A percentile compares a stretch with the other conserved stretches of the same genome.
phyloP scores from a whole-genome alignment of 2,888 invertebrate genomes.

The Ephialtes manifestator region DNA sequence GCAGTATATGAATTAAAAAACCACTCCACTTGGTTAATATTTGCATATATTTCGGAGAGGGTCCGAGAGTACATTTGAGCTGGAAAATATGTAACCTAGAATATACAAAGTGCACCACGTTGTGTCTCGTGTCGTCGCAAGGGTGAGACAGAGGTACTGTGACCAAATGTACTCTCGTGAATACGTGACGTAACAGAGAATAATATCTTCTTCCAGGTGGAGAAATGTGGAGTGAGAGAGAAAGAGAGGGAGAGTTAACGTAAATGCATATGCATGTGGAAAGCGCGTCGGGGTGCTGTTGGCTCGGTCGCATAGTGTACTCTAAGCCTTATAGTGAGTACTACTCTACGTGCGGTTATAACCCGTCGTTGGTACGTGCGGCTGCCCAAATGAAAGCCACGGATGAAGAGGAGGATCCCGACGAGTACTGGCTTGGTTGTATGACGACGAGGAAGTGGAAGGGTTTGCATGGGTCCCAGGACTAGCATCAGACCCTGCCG shows the following conservation, averaged over 20 bases:
- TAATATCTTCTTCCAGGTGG: slow-evolving; percentile 42
- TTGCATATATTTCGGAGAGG: not conserved
- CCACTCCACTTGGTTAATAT: slow-evolving; percentile 4
- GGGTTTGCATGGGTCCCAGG: slow-evolving; percentile 26
- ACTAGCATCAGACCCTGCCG: slow-evolving; percentile 21
- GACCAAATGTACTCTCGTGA: slow-evolving; percentile 41
- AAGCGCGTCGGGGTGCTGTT: slow-evolving; percentile 53
- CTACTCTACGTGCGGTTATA: no score
- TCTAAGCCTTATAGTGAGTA: slow-evolving; percentile 44
- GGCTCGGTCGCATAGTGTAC: slow-evolving; percentile 41
- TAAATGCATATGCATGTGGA: slow-evolving; percentile 66
- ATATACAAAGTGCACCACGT: not conserved
- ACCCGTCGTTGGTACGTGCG: slow-evolving; percentile 58
- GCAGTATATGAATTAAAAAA: not conserved
- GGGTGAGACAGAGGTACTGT: slow-evolving; percentile 12
- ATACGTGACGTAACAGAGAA: slow-evolving; percentile 56
- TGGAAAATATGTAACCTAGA: slow-evolving; percentile 14
- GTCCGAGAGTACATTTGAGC: not conserved
- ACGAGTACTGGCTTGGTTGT: slow-evolving; percentile 1
- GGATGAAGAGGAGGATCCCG: slow-evolving; percentile 50
- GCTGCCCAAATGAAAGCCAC: slow-evolving; percentile 62
- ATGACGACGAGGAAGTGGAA: slow-evolving; percentile 37
- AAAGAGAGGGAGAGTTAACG: slow-evolving; percentile 22
- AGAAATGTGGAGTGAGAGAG: slow-evolving; percentile 32
- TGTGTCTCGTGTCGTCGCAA: not conserved